These are phyloP conservation scores for Allygus modestus DNA, from an alignment of 2,888 invertebrate species.

Conservation along the genomic window DNA sequence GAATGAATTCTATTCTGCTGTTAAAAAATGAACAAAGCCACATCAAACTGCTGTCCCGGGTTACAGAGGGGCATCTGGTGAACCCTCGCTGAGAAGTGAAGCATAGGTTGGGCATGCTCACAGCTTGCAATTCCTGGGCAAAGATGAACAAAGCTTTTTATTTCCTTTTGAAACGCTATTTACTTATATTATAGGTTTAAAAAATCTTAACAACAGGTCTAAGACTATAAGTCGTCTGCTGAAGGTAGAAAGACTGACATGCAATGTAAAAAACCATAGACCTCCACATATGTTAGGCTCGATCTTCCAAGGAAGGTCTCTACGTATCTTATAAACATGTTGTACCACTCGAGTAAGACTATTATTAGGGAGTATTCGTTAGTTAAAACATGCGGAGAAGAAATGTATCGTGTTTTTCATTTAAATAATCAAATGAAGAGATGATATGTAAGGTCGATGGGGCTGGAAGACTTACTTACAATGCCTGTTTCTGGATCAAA, in stretches of 20 bases:
- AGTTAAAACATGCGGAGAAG: slow-evolving; percentile 44
- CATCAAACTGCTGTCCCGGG: too few species aligned
- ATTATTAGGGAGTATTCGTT: slow-evolving; percentile 30
- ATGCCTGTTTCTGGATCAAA: slow-evolving; percentile 29
- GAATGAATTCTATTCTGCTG: too few species aligned
- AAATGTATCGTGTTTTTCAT: not conserved
- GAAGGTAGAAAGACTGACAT: slow-evolving; percentile 44
- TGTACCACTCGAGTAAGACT: slow-evolving; percentile 48
- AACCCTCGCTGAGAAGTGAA: not conserved
- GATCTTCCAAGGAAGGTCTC: slow-evolving; percentile 4
- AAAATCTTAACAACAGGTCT: slow-evolving; percentile 52
- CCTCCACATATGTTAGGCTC: slow-evolving; percentile 16
- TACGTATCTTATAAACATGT: slow-evolving; percentile 9
- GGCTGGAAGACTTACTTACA: slow-evolving; percentile 46
- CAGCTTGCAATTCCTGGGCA: slow-evolving; percentile 48
- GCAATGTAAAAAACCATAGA: slow-evolving; percentile 50
- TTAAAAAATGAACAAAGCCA: too few species aligned
- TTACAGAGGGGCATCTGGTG: too few species aligned
- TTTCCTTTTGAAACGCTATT: slow-evolving; percentile 41
- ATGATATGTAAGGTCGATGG: slow-evolving; percentile 42
- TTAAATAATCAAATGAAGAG: slow-evolving; percentile 24
- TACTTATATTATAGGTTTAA: slow-evolving; percentile 48
- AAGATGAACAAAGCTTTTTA: slow-evolving; percentile 57
- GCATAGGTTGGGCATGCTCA: slow-evolving; percentile 10
- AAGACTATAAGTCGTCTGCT: slow-evolving; percentile 49